Base-by-base conservation (phyloP, 2,888 invertebrate species). In the Cheiracanthium punctorium region DNA sequence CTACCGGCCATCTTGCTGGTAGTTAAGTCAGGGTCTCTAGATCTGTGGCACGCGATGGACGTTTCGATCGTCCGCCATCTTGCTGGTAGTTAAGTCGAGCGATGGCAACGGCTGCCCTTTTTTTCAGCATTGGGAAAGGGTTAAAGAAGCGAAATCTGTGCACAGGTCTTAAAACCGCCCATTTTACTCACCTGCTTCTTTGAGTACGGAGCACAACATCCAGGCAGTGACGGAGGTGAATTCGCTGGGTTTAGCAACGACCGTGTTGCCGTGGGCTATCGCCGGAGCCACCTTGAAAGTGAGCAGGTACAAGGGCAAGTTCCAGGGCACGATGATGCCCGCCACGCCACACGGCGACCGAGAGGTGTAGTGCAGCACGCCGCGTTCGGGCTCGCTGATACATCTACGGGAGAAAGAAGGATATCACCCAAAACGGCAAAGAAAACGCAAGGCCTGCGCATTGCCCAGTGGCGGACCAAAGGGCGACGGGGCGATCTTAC, bases 241-340 rank as follows among this genome's bases (percentile, higher is more conserved):
- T 89, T 94, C 93, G 90, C 93, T 93, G 0, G 93, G 93, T 88
- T 94, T 94, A 84, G 92, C 93, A 0, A 93, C 93, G 0, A 93
- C 92, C 1, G 93, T 93, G 89, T 92, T 92, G 5, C 92, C 92
- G 64, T 91, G 90, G 14, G 91, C 91, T 0, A 92, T 85, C n/a
- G 93, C 93, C 20, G 93, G 93, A 0, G 93, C 93, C 29, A 92
- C 64, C 89, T 93, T 94, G 90, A 93, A 93, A n/a, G 93, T 92
- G 1, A 93, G 90, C 88, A 93, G 90, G 89, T 93, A 93, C 30
- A 93, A 89, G 0, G 93, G 93, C 0, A 93, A 91, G 90, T 93
- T 93, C 93, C 93, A 94, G 0, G 93, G 93, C 80, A 92, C 91
- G 85, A 93, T 93, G 24, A 93, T 90, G 0, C 92, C 93, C 0